phyloP scores from a whole-genome alignment of 2,888 invertebrate genomes.

The Tryphoninae sp. region DNA sequence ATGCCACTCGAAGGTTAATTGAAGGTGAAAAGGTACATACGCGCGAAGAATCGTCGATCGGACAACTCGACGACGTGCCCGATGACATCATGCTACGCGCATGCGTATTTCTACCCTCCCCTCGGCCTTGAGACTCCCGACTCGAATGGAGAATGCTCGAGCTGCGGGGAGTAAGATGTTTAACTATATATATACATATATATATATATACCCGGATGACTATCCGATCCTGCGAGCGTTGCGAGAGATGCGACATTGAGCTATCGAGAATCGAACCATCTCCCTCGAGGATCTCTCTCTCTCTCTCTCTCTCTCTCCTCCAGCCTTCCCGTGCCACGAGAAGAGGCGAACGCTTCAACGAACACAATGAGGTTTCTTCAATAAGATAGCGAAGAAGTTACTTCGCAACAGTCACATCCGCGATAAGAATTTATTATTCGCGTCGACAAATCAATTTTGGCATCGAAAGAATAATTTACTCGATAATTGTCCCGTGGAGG shows the following conservation, averaged over 20 bases:
- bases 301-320: not conserved
- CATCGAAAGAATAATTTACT: slow-evolving; percentile 14
- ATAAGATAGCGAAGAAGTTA: slow-evolving; percentile 22
- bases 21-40: slow-evolving; percentile 69
- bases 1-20: slow-evolving; percentile 76
- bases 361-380: slow-evolving; percentile 55
- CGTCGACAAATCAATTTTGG: slow-evolving; percentile 41
- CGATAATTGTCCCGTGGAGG: not conserved
- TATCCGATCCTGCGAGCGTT: slow-evolving; percentile 49
- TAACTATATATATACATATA: slow-evolving; percentile 2
- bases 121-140: not conserved
- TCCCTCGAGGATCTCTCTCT: slow-evolving; percentile 17
- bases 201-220: slow-evolving; percentile 26
- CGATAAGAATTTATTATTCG: slow-evolving; percentile 21
- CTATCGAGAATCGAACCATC: slow-evolving; percentile 49
- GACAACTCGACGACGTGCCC: slow-evolving; percentile 66
- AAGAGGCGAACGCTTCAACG: slow-evolving; percentile 4
- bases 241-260: slow-evolving; percentile 57
- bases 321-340: not conserved
- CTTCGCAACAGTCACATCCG: slow-evolving; percentile 32
- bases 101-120: not conserved
- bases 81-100: slow-evolving; percentile 72
- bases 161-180: not conserved
- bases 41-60: slow-evolving; percentile 73
- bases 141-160: not conserved